A percentile compares a stretch with the other conserved stretches of the same genome.
phyloP scores from a whole-genome alignment of 1,140 invertebrate species.

The Drosophila tristis region DNA sequence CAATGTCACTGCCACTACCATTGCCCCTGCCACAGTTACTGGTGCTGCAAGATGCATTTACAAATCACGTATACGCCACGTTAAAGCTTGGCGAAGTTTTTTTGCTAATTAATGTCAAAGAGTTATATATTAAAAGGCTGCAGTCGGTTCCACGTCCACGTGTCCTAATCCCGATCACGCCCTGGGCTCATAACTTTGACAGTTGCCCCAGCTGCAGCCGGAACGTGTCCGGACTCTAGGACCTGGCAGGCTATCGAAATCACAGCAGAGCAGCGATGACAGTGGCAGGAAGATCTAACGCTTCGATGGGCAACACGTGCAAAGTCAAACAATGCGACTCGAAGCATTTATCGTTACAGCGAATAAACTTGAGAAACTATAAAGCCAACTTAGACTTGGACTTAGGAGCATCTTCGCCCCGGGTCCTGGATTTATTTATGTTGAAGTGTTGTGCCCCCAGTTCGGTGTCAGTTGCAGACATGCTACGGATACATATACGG shows the following conservation, averaged over 20 bases:
- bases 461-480: slow-evolving; percentile 40
- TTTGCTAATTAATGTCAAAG: slow-evolving; percentile 73
- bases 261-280: slow-evolving; percentile 34
- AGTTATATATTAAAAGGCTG: slow-evolving; percentile 44
- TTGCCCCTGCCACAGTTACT: background rate
- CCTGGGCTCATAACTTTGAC: slow-evolving; percentile 63
- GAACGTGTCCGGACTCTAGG: slow-evolving; percentile 63
- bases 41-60: slow-evolving; percentile 22
- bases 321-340: slow-evolving; percentile 39
- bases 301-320: slow-evolving; percentile 40
- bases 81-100: slow-evolving; percentile 40
- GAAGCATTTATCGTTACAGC: slow-evolving; percentile 40
- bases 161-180: slow-evolving; percentile 65
- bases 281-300: slow-evolving; percentile 27
- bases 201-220: slow-evolving; percentile 19
- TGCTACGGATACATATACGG: slow-evolving; percentile 9
- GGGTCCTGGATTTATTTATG: slow-evolving; percentile 33
- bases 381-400: slow-evolving; percentile 21
- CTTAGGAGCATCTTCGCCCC: slow-evolving; percentile 6
- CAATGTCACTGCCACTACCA: too few species aligned
- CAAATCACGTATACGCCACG: slow-evolving; percentile 65
- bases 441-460: slow-evolving; percentile 13
- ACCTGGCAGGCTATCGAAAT: slow-evolving; percentile 15
- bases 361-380: slow-evolving; percentile 53
- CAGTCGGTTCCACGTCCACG: slow-evolving; percentile 35